Evolutionary conservation across 2,888 invertebrate genomes (phyloP).

Genomic region (Drosophila melanosoma): DNA sequence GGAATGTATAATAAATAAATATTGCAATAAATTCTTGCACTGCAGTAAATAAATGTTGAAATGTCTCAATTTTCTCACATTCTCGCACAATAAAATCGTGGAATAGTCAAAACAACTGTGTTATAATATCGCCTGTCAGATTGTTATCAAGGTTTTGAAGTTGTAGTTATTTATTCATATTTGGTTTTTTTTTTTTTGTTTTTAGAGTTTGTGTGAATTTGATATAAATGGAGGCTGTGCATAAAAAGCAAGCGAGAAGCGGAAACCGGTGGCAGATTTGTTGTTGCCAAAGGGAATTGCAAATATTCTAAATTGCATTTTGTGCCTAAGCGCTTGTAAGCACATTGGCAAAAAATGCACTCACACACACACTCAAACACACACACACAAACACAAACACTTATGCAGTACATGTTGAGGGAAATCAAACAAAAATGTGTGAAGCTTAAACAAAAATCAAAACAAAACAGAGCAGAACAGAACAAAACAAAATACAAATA

Average conservation of each 20-base stretch:
- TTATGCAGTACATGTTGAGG: slow-evolving; percentile 57
- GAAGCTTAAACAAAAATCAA: slow-evolving; percentile 72
- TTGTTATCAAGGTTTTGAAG: not conserved
- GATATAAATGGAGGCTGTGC: slow-evolving; percentile 4
- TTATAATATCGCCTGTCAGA: slow-evolving; percentile 3
- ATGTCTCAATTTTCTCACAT: not conserved
- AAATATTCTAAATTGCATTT: slow-evolving; percentile 80
- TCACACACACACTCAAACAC: slow-evolving; percentile 19
- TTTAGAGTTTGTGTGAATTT: slow-evolving; percentile 7
- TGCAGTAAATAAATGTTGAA: not conserved
- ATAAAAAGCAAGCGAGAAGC: slow-evolving; percentile 28
- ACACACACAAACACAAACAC: slow-evolving; percentile 24
- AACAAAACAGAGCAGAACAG: slow-evolving; percentile 45
- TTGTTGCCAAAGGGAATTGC: slow-evolving; percentile 73
- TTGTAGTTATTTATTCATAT: not conserved
- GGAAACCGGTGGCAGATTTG: slow-evolving; percentile 49
- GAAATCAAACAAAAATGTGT: slow-evolving; percentile 72
- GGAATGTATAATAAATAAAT: not conserved
- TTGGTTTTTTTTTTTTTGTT: not conserved
- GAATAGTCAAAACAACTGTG: slow-evolving; percentile 2
- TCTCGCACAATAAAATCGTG: slow-evolving; percentile 2
- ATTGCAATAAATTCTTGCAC: not conserved
- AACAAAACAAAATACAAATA: slow-evolving; percentile 20
- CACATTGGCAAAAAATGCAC: slow-evolving; percentile 13
- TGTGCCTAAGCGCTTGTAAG: slow-evolving; percentile 51